Conservation (phyloP, 2,113 vertebrate species). For the Campylomormyrus tamandua region DNA sequence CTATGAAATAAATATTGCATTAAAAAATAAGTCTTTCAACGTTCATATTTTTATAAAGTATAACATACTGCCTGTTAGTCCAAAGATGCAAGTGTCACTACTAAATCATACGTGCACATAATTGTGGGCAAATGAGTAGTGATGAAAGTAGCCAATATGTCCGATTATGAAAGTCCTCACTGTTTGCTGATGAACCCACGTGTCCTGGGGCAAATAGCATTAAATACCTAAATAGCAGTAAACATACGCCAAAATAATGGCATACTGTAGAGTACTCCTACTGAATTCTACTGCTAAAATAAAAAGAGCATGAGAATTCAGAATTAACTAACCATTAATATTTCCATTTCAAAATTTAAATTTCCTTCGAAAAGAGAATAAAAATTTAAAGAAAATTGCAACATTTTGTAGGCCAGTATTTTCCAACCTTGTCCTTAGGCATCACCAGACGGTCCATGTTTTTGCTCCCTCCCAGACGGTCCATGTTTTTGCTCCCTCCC, state of each 20-base stretch:
- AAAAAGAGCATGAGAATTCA: background rate
- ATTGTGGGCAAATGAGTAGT: background rate
- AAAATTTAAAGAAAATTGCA: background rate
- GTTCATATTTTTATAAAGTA: background rate
- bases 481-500: too few species aligned
- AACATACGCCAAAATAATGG: background rate
- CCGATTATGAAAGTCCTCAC: background rate
- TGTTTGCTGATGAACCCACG: background rate
- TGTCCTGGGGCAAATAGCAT: background rate
- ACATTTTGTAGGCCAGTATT: background rate
- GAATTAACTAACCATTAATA: background rate
- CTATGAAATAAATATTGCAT: background rate
- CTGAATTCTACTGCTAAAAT: background rate
- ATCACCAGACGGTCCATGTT: background rate
- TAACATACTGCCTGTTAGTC: background rate
- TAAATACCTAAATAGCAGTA: background rate
- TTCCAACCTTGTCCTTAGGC: background rate
- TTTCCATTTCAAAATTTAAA: background rate
- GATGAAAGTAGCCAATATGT: background rate
- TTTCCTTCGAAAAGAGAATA: background rate
- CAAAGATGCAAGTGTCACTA: background rate
- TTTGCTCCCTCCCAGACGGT: too few species aligned
- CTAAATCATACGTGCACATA: background rate
- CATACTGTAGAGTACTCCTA: background rate
- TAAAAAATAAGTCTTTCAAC: background rate